A percentile compares a stretch with the other conserved stretches of the same genome.
Evolutionary conservation across 2,888 invertebrate species (phyloP).

Genomic region (Chaitophorus viminalis): DNA sequence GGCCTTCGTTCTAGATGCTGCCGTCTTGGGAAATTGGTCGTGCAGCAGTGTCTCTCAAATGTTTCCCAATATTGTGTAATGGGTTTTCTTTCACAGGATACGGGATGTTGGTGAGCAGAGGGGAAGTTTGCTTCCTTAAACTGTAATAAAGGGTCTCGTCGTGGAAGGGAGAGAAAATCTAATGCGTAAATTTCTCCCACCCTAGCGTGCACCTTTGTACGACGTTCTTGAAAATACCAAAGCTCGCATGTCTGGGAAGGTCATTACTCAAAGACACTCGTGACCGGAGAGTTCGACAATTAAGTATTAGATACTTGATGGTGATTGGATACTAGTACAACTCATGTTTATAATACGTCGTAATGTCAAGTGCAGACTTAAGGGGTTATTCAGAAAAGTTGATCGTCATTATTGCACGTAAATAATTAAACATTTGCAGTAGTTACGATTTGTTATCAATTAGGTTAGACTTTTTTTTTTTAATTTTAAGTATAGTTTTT

Average conservation of each 20-base stretch:
- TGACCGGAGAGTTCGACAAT: conserved; percentile 13
- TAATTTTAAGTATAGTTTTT: no score
- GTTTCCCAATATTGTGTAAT: conserved; percentile 53
- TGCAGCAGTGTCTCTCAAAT: conserved; percentile 24
- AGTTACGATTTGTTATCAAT: no score
- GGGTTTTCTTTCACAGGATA: conserved; percentile 36
- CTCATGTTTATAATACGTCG: background rate
- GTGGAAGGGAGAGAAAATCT: conserved; percentile 51
- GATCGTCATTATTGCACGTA: background rate
- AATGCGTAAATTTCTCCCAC: conserved; percentile 29
- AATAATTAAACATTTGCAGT: background rate
- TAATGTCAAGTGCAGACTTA: conserved; percentile 3
- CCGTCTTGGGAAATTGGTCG: conserved; percentile 55
- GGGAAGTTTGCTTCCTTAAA: conserved; percentile 39
- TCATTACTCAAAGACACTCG: conserved; percentile 31
- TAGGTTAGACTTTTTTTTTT: no score
- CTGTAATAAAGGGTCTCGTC: conserved; percentile 53
- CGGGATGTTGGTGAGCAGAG: no score
- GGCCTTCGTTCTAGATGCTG: background rate
- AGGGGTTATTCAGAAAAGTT: background rate
- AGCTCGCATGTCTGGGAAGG: conserved; percentile 4
- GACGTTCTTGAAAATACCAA: background rate
- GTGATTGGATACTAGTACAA: background rate
- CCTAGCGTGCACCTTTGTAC: background rate
- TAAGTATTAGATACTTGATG: conserved; percentile 31